phyloP scores from a whole-genome alignment of 2,888 invertebrate genomes.

The Bembecia ichneumoniformis region DNA sequence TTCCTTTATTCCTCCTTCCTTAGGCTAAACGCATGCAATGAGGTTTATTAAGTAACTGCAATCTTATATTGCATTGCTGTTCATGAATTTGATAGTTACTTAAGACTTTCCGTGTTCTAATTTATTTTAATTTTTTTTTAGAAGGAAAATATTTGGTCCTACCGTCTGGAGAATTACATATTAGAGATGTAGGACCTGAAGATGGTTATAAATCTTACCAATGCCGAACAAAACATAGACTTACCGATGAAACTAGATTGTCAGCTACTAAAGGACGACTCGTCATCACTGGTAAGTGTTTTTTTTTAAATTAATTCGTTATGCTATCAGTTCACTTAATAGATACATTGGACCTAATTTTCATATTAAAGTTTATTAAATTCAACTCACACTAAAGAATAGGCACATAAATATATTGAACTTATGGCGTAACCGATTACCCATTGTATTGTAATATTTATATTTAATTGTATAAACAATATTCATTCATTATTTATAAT shows the following conservation, averaged over 20 bases:
- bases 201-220: conserved; percentile 95
- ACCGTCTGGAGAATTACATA: conserved; percentile 95
- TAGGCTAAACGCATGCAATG: conserved; percentile 60
- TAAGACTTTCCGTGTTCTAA: conserved; percentile 1
- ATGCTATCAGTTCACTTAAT: conserved; percentile 23
- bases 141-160: conserved; percentile 96
- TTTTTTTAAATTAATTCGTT: conserved; percentile 12
- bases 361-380: no score
- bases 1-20: conserved; percentile 68
- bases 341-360: conserved; percentile 43
- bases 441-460: no score
- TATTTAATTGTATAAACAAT: no score
- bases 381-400: no score
- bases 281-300: conserved; percentile 92
- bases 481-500: no score
- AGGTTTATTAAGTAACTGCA: conserved; percentile 60
- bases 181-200: conserved; percentile 94
- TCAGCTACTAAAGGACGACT: conserved; percentile 94
- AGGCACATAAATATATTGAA: no score
- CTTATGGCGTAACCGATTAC: no score
- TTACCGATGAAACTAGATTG: conserved; percentile 92
- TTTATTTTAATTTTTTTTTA: conserved; percentile 43
- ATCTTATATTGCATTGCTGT: conserved; percentile 44
- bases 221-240: conserved; percentile 92
- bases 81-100: conserved; percentile 9